These are phyloP conservation scores for Amiota mariae DNA, from an alignment of 2,888 invertebrate species.

Conservation along the genomic window DNA sequence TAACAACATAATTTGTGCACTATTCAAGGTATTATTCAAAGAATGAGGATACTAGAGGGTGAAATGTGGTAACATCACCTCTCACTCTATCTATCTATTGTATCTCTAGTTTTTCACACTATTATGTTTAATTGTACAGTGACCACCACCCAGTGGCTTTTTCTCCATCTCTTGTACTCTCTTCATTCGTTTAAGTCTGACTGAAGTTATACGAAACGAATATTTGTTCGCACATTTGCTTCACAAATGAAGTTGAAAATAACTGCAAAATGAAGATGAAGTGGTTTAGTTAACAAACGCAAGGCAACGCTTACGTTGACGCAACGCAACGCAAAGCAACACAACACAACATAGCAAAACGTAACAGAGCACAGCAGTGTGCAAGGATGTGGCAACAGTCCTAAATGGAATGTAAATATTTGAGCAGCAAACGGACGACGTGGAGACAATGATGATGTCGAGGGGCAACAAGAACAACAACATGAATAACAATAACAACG, in stretches of 20 bases:
- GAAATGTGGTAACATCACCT: too few relatives aligned
- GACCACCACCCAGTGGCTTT: too few relatives aligned
- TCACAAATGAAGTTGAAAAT: slow-evolving; percentile 71
- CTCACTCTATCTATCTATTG: too few relatives aligned
- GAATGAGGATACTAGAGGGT: too few relatives aligned
- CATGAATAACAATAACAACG: not conserved
- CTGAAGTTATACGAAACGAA: too few relatives aligned
- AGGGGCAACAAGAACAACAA: not conserved
- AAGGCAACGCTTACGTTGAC: slow-evolving; percentile 19
- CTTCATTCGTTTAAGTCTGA: too few relatives aligned
- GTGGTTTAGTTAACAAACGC: slow-evolving; percentile 58
- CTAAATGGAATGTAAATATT: slow-evolving; percentile 68
- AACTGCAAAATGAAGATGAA: slow-evolving; percentile 70
- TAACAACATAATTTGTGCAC: too few relatives aligned
- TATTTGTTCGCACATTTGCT: slow-evolving; percentile 62
- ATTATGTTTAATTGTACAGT: too few relatives aligned
- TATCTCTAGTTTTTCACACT: too few relatives aligned
- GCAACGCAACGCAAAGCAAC: not conserved
- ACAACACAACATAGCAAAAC: too few relatives aligned
- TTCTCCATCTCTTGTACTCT: too few relatives aligned
- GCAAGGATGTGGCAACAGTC: slow-evolving; percentile 38
- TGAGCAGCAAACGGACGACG: slow-evolving; percentile 48
- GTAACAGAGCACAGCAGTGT: not conserved
- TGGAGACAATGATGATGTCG: not conserved
- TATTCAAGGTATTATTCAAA: too few relatives aligned